Evolutionary conservation across 1,140 invertebrate genomes (phyloP), one percentile per base, ranked within the genome.

Genomic region (Aphelenchoides fujianensis): DNA sequence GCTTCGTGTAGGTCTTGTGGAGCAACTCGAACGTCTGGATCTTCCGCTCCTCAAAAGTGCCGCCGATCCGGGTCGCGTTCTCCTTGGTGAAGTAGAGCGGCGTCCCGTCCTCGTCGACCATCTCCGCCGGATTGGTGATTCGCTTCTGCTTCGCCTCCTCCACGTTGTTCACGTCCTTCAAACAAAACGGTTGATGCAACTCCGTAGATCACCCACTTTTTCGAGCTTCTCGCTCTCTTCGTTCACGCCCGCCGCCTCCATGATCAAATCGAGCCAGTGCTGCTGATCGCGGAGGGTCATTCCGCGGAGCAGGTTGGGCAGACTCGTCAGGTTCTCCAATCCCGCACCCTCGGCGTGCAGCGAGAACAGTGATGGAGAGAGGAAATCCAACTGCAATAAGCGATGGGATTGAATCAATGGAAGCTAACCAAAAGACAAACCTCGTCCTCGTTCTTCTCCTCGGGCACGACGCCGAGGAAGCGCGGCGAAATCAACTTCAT

Each of bases 81-180:
- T 80, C 68, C 37, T 54, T 71, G 9, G 76, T 80, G 27, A 78
- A 71, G 48, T 77, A 78, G 2, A 79, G 55, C 30, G 77, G 77
- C 28, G 53, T n/a, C 16, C 76, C 76, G 41, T 77, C 16, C 7
- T 68, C 27, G 35, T 41, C 71, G 3, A 28, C 73, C 48, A 68
- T 68, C n/a, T 34, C n/a, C 16, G 28, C 16, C 32, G 36, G 32
- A 2, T 31, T 66, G 31, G 32, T 32, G 31, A 63, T 16, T 23
- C 28, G 16, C 28, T 71, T 2, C 23, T 72, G 2, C 52, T 72
- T 70, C 31, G 19, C 2, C 19, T 35, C 41, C 71, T 70, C 30
- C 30, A 41, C 12, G 3, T 70, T 67, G 9, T 63, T 59, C 27
- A 7, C 19, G 55, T 59, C 19, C 55, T 59, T 59, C 5, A 5